phyloP scores from a whole-genome alignment of 2,797 vertebrate genomes.

The Chloroceryle inda region DNA sequence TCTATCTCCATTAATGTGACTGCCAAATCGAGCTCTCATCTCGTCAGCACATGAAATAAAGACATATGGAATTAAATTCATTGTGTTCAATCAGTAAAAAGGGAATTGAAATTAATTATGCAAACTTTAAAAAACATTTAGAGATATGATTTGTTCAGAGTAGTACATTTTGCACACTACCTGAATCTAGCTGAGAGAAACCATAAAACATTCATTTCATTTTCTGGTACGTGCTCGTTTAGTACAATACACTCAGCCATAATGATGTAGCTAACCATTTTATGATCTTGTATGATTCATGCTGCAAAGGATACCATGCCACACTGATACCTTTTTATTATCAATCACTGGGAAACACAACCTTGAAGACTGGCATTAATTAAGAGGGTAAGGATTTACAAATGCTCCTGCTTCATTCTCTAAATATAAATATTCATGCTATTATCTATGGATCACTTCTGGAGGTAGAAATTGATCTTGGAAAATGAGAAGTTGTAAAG shows the following conservation, averaged over 20 bases:
- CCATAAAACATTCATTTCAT: conserved; percentile 64
- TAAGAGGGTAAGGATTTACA: conserved; percentile 70
- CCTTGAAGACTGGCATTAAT: conserved; percentile 71
- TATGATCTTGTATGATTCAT: conserved; percentile 71
- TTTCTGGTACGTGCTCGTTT: conserved; percentile 44
- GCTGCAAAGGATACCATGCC: conserved; percentile 64
- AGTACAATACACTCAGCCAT: conserved; percentile 62
- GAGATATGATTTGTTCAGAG: not conserved
- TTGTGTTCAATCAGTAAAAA: conserved; percentile 36
- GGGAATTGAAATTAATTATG: conserved; percentile 50
- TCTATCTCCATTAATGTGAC: not conserved
- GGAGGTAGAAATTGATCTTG: conserved; percentile 59
- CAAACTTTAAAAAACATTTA: conserved; percentile 56
- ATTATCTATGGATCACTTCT: conserved; percentile 53
- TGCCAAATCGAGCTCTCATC: not conserved
- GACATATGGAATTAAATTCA: not conserved
- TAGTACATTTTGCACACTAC: conserved; percentile 10
- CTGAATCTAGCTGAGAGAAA: conserved; percentile 59
- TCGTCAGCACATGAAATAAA: not conserved
- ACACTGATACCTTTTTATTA: conserved; percentile 74
- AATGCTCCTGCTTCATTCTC: conserved; percentile 60
- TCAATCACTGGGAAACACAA: conserved; percentile 70
- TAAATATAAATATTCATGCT: conserved; percentile 71
- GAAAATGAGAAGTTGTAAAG: conserved; percentile 45
- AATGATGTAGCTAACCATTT: conserved; percentile 71